Conservation (phyloP, 2,888 invertebrate species). For the Thyatira batis region DNA sequence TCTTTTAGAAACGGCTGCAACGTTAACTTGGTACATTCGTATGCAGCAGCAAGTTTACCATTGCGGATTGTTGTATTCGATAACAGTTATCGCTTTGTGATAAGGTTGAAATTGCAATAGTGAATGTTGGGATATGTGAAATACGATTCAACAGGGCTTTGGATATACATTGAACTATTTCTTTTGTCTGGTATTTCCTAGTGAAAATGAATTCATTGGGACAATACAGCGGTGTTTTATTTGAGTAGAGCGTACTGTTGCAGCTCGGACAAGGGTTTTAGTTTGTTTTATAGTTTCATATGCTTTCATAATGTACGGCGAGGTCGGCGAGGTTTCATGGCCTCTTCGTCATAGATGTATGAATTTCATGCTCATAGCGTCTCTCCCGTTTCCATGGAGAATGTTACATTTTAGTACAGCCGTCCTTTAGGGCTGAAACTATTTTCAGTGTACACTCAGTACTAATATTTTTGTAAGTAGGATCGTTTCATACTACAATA, state of each 20-base stretch:
- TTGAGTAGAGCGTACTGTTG: conserved; percentile 25
- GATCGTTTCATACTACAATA: too few species aligned
- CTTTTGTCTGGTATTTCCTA: conserved; percentile 34
- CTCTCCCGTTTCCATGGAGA: background rate
- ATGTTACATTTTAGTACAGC: conserved; percentile 1
- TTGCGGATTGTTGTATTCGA: background rate
- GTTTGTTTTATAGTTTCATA: conserved; percentile 31
- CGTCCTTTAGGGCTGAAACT: background rate
- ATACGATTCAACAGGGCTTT: conserved; percentile 1
- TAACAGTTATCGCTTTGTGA: background rate
- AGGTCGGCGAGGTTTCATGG: conserved; percentile 25
- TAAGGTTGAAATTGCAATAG: conserved; percentile 3
- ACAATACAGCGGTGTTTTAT: conserved; percentile 37
- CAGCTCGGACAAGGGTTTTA: conserved; percentile 8
- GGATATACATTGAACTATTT: conserved; percentile 26
- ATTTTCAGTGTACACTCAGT: background rate
- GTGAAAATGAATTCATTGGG: conserved; percentile 43
- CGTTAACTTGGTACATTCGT: conserved; percentile 13
- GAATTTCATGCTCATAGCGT: conserved; percentile 22
- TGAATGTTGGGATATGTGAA: background rate
- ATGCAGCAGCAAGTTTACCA: conserved; percentile 10
- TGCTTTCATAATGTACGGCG: conserved; percentile 17
- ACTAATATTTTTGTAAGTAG: background rate
- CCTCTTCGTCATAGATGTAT: conserved; percentile 30
- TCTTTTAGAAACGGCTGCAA: conserved; percentile 9